Evolutionary conservation across 1,140 invertebrate genomes (phyloP).

Genomic region (Mesaphorura yosii): DNA sequence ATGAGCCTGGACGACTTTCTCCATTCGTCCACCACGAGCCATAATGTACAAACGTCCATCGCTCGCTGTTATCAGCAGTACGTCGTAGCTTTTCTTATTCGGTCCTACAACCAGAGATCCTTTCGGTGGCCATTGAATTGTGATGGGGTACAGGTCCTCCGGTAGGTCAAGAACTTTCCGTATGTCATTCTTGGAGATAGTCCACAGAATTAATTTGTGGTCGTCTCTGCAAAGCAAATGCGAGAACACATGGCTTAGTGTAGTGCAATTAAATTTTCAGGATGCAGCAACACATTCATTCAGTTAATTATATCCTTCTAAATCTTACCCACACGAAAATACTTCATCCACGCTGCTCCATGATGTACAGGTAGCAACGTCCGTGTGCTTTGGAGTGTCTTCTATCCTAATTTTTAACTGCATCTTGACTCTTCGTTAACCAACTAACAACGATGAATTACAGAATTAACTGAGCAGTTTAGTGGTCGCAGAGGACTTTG

Average conservation of each 20-base stretch:
- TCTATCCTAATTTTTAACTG: slow-evolving; percentile 64
- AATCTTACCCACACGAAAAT: slow-evolving; percentile 66
- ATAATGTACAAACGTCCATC: slow-evolving; percentile 86
- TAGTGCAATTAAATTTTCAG: slow-evolving; percentile 4
- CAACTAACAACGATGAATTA: not conserved
- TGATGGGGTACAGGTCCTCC: slow-evolving; percentile 71
- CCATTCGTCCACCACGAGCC: slow-evolving; percentile 79
- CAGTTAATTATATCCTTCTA: not conserved
- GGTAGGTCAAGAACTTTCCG: slow-evolving; percentile 62
- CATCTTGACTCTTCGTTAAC: slow-evolving; percentile 54
- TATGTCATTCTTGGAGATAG: slow-evolving; percentile 62
- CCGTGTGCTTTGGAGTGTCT: slow-evolving; percentile 57
- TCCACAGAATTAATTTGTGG: slow-evolving; percentile 79
- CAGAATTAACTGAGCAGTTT: too few relatives aligned
- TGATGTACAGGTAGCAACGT: slow-evolving; percentile 69
- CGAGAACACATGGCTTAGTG: not conserved
- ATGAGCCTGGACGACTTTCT: slow-evolving; percentile 85
- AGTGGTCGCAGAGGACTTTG: too few relatives aligned
- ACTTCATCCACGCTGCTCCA: slow-evolving; percentile 88
- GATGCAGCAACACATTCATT: slow-evolving; percentile 8
- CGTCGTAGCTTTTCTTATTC: slow-evolving; percentile 63
- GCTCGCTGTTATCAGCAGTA: slow-evolving; percentile 75
- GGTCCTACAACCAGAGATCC: slow-evolving; percentile 40
- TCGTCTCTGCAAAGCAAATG: slow-evolving; percentile 58
- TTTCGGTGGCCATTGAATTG: slow-evolving; percentile 71